Conservation (phyloP, 2,113 vertebrate species). For the Vidua chalybeata region DNA sequence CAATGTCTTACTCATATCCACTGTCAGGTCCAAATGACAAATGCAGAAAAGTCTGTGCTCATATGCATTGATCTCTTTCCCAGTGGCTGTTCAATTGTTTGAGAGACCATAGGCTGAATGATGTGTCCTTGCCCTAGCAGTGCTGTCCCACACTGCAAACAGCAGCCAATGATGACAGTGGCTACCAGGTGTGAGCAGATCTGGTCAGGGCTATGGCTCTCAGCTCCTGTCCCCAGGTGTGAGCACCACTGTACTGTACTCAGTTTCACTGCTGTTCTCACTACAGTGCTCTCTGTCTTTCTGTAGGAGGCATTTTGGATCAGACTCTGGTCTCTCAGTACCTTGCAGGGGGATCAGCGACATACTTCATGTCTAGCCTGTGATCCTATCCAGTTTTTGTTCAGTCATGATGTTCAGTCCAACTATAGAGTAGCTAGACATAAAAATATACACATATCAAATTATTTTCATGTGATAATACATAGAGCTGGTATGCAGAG, state of each 20-base stretch:
- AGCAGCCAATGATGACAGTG: accelerated
- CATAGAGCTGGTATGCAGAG: background rate
- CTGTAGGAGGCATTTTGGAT: background rate
- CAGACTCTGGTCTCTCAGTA: background rate
- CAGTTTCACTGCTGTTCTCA: background rate
- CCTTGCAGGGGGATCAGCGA: background rate
- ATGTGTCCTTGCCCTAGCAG: background rate
- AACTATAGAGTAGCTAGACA: background rate
- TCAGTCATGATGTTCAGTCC: background rate
- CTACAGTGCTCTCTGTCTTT: background rate
- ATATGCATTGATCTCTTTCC: background rate
- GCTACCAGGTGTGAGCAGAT: background rate
- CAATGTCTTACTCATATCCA: too few species aligned
- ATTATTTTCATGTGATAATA: background rate
- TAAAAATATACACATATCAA: background rate
- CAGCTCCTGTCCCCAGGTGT: background rate
- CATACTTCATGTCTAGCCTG: background rate
- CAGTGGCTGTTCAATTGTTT: background rate
- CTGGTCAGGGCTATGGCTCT: background rate
- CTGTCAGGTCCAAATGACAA: background rate
- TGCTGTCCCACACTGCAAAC: accelerated
- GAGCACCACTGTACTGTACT: accelerated
- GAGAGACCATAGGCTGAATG: background rate
- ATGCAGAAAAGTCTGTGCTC: background rate
- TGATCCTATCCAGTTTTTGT: background rate